phyloP scores from a whole-genome alignment of 2,888 invertebrate genomes.

The Pristionchus japonicus region DNA sequence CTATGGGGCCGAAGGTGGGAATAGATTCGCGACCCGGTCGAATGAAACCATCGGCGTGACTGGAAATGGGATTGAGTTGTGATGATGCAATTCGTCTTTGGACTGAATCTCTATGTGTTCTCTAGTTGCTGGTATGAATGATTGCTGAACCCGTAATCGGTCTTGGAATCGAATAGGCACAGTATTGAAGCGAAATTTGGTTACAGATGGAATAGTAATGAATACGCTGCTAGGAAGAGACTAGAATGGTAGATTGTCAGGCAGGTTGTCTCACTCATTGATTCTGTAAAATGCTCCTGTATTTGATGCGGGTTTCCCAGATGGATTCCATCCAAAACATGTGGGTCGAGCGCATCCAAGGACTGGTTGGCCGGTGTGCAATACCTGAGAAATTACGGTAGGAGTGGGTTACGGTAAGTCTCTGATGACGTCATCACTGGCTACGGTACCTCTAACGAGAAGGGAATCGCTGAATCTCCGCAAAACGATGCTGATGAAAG shows the following conservation, averaged over 20 bases:
- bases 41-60: conserved; percentile 60
- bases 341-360: conserved; percentile 70
- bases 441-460: background rate
- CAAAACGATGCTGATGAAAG: conserved; percentile 8
- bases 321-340: conserved; percentile 69
- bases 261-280: conserved; percentile 31
- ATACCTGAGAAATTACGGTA: conserved; percentile 49
- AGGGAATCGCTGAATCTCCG: conserved; percentile 35
- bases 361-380: conserved; percentile 61
- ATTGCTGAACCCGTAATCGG: no score
- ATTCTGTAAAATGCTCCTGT: conserved; percentile 66
- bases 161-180: no score
- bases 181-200: no score
- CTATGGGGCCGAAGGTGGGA: conserved; percentile 52
- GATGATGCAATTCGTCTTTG: no score
- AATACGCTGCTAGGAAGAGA: no score
- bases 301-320: conserved; percentile 56
- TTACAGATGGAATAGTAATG: no score
- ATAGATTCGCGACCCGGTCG: conserved; percentile 55
- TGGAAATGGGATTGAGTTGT: conserved; percentile 10
- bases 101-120: no score
- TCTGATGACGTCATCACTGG: background rate
- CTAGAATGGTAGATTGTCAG: no score
- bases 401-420: background rate
- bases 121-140: no score